Conservation (phyloP, 2,888 invertebrate species). For the Ectobius pallidus region DNA sequence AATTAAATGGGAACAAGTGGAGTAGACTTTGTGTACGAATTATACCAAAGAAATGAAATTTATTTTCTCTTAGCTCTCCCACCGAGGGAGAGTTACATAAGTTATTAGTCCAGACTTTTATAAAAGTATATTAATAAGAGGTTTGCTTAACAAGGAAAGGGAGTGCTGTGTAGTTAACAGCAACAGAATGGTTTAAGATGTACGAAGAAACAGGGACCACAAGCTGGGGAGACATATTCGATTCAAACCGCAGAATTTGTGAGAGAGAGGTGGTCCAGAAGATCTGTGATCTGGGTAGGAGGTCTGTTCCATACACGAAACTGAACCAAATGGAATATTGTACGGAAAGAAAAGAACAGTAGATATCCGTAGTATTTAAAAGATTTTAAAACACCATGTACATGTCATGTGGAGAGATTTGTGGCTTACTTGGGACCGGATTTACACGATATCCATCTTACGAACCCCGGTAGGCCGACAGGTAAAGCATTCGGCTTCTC, state of each 20-base stretch:
- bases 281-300: too few relatives aligned
- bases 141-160: too few relatives aligned
- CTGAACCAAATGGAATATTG: not conserved
- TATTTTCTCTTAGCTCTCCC: too few relatives aligned
- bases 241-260: slow-evolving; percentile 15
- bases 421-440: not conserved
- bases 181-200: slow-evolving; percentile 35
- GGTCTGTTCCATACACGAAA: not conserved
- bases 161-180: too few relatives aligned
- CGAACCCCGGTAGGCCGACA: not conserved
- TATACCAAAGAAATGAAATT: too few relatives aligned
- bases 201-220: slow-evolving; percentile 39
- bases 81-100: too few relatives aligned
- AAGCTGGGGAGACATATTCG: slow-evolving; percentile 8
- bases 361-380: not conserved
- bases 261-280: slow-evolving; percentile 1
- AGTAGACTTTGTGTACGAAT: too few relatives aligned
- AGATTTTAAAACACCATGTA: not conserved
- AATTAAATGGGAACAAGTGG: too few relatives aligned
- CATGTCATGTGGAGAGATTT: not conserved
- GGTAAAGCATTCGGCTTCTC: not conserved
- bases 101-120: too few relatives aligned
- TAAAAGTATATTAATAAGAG: too few relatives aligned
- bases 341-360: not conserved
- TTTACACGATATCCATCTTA: not conserved